Percentiles rank a stretch among this genome's conserved stretches.
Conservation (phyloP, 2,113 vertebrate species). For the Ifrita kowaldi region DNA sequence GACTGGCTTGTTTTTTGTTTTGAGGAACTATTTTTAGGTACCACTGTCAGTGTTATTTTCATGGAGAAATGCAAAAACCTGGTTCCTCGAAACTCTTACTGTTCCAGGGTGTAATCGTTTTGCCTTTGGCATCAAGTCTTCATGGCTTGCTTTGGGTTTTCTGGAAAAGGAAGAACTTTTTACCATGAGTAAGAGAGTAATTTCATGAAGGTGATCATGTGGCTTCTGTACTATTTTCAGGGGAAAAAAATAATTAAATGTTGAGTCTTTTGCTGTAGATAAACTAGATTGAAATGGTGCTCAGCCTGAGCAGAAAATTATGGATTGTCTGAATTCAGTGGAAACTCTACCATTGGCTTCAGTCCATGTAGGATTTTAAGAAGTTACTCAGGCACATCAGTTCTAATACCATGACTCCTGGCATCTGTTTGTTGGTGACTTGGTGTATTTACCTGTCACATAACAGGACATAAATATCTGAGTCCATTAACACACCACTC, state of each 20-base stretch:
- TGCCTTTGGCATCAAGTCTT: background rate
- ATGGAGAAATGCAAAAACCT: background rate
- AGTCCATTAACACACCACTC: background rate
- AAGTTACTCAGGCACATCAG: background rate
- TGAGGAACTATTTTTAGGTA: background rate
- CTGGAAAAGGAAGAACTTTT: background rate
- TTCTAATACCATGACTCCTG: background rate
- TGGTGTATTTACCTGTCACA: background rate
- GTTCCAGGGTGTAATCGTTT: background rate
- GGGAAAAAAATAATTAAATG: background rate
- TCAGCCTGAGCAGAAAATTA: background rate
- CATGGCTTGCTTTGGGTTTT: background rate
- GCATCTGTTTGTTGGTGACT: background rate
- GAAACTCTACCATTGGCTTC: background rate
- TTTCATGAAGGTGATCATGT: background rate
- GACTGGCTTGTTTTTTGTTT: background rate
- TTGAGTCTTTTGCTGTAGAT: background rate
- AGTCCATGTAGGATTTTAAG: background rate
- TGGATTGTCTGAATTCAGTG: accelerated
- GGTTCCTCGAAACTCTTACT: background rate
- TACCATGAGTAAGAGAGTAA: background rate
- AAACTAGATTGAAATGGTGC: background rate
- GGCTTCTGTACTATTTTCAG: background rate
- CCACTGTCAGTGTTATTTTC: background rate
- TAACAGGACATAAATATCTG: background rate